Evolutionary conservation across 2,113 vertebrate genomes (phyloP), one percentile per base, ranked within the genome.

Genomic region (Pantherophis guttatus): DNA sequence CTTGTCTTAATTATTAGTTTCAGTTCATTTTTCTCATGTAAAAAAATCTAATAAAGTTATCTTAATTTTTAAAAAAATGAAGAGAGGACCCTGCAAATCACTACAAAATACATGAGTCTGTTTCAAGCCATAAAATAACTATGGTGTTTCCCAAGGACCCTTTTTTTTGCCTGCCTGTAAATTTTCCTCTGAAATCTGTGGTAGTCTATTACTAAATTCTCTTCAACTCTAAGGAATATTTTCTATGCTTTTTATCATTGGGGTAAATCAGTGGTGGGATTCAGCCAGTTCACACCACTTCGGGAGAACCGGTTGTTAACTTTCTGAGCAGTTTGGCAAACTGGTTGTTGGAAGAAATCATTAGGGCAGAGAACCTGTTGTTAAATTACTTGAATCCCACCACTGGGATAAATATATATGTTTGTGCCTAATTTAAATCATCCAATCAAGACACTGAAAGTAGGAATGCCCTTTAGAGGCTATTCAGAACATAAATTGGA

Each of bases 101-200:
- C 62, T 57, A 13, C 17, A 58, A 53, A 65, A 81, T n/a, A 5
- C 1, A 92, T 91, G 15, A 13, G 13, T 92, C 9, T 12, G 7
- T 87, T 88, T 12, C 33, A 81, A 26, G 54, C 24, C 3, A 91
- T 87, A 85, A 87, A 23, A 65, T 93, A 48, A 93, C 94, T 58
- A 92, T 70, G 86, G 53, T 29, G 55, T 95, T 97, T 97, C 93
- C 91, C 94, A 89, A 90, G 59, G 7, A 9, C 33, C 48, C 91
- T 59, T 92, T 96, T 96, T 95, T 85, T n/a, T 91, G 92, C 88
- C 90, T 17, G 8, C 24, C 92, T 93, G 88, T 94, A 53, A 94
- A 96, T 93, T 55, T 90, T 62, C 94, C 57, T 94, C 70, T 95
- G 91, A 95, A 70, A 95, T 92, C 50, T 54, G 95, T 91, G 59